A percentile compares a stretch with the other conserved stretches of the same genome.
These are phyloP conservation scores for Pediacus dermestoides DNA, from an alignment of 2,888 invertebrate species.

Conservation along the genomic window DNA sequence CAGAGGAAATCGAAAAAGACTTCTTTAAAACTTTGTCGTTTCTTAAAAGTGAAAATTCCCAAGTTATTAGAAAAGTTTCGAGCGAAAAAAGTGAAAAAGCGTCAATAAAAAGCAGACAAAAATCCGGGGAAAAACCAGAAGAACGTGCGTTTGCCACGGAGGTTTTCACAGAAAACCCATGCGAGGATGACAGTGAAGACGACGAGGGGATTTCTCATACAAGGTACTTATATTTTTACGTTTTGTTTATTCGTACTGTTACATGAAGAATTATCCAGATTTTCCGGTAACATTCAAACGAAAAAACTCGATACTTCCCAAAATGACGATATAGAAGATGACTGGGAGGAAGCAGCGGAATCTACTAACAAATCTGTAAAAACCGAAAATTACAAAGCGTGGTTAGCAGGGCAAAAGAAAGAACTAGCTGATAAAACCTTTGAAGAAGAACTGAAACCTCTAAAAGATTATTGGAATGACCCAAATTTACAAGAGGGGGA, in stretches of 20 bases:
- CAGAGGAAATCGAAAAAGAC: slow-evolving; percentile 72
- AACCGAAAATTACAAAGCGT: slow-evolving; percentile 67
- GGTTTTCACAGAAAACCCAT: slow-evolving; percentile 78
- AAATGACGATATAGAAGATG: slow-evolving; percentile 55
- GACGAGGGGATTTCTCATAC: too few relatives aligned
- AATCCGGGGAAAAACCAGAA: slow-evolving; percentile 46
- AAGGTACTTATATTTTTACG: too few relatives aligned
- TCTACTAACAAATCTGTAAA: slow-evolving; percentile 38
- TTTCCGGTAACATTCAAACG: slow-evolving; percentile 12
- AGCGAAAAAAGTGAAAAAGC: too few relatives aligned
- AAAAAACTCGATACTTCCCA: slow-evolving; percentile 8
- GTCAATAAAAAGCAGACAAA: slow-evolving; percentile 10
- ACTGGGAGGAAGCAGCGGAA: slow-evolving; percentile 53
- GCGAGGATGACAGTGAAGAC: slow-evolving; percentile 49
- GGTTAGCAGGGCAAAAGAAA: slow-evolving; percentile 72
- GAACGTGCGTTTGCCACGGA: slow-evolving; percentile 61
- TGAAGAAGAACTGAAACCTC: slow-evolving; percentile 64
- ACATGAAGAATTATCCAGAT: too few relatives aligned
- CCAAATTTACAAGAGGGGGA: slow-evolving; percentile 79
- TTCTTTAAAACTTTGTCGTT: slow-evolving; percentile 84
- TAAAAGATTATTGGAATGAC: slow-evolving; percentile 82
- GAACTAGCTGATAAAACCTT: slow-evolving; percentile 57
- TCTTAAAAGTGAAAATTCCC: slow-evolving; percentile 84
- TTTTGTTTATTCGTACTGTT: too few relatives aligned
- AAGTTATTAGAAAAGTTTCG: too few relatives aligned